A percentile compares a stretch with the other conserved stretches of the same genome.
Evolutionary conservation across 2,797 vertebrate species (phyloP).

Genomic region (Poecilia picta): DNA sequence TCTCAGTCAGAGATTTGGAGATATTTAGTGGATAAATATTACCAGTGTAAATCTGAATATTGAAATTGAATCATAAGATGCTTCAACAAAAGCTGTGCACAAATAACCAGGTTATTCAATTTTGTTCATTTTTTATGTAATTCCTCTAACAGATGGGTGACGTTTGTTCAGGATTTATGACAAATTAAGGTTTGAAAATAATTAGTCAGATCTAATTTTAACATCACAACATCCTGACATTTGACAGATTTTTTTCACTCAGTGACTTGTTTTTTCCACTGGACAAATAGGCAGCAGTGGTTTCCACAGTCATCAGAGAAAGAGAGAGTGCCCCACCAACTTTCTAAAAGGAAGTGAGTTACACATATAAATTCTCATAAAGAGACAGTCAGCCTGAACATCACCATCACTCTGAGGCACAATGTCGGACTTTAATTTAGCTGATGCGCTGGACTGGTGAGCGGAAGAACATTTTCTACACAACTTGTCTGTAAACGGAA

Average conservation of each 20-base stretch:
- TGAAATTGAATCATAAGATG: too few species aligned
- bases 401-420: background rate
- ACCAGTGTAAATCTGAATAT: too few species aligned
- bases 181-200: background rate
- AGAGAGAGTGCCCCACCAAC: background rate
- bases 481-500: background rate
- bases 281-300: background rate
- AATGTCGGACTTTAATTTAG: background rate
- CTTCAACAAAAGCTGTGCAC: background rate
- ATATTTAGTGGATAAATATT: too few species aligned
- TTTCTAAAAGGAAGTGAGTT: conserved; percentile 7
- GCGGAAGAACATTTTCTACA: background rate
- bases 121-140: background rate
- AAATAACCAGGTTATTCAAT: background rate
- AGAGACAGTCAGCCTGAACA: background rate
- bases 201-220: background rate
- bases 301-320: background rate
- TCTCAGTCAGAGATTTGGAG: too few species aligned
- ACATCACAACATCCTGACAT: background rate
- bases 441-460: background rate
- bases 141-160: background rate
- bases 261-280: background rate
- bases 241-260: background rate
- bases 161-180: background rate
- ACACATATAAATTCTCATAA: background rate